Conservation (phyloP, 2,797 vertebrate species). For the Emys orbicularis region DNA sequence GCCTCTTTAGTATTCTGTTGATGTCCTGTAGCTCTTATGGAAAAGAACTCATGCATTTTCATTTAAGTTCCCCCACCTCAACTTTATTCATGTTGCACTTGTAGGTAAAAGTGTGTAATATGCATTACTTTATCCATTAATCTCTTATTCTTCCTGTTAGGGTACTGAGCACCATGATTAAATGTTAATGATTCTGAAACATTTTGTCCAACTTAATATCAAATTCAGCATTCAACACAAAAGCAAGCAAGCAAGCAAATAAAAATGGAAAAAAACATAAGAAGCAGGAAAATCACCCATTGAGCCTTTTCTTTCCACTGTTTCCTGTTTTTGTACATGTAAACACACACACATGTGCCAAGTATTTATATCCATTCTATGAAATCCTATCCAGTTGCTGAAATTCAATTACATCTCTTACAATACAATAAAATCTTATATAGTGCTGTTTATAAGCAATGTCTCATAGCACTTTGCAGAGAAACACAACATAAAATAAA, state of each 20-base stretch:
- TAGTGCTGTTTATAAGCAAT: background rate
- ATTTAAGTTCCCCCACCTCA: slow-evolving; percentile 54
- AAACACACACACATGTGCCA: accelerated
- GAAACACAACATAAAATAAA: background rate
- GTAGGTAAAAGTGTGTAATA: slow-evolving; percentile 29
- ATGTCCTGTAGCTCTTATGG: slow-evolving; percentile 23
- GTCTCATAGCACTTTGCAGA: background rate
- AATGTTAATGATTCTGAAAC: background rate
- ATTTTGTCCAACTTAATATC: background rate
- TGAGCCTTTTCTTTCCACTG: background rate
- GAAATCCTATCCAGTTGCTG: background rate
- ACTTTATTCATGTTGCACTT: slow-evolving; percentile 49
- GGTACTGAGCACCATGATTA: background rate
- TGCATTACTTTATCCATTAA: slow-evolving; percentile 53
- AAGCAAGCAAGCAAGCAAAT: background rate
- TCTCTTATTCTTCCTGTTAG: slow-evolving; percentile 23
- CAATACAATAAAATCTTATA: background rate
- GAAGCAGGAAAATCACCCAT: background rate
- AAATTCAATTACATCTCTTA: background rate
- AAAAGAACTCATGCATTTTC: slow-evolving; percentile 53
- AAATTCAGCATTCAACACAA: background rate
- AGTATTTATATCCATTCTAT: background rate
- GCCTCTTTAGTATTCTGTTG: slow-evolving; percentile 21
- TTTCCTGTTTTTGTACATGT: background rate
- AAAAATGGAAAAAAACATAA: background rate